Conservation (phyloP, 2,888 invertebrate genomes). For the Tyria jacobaeae region DNA sequence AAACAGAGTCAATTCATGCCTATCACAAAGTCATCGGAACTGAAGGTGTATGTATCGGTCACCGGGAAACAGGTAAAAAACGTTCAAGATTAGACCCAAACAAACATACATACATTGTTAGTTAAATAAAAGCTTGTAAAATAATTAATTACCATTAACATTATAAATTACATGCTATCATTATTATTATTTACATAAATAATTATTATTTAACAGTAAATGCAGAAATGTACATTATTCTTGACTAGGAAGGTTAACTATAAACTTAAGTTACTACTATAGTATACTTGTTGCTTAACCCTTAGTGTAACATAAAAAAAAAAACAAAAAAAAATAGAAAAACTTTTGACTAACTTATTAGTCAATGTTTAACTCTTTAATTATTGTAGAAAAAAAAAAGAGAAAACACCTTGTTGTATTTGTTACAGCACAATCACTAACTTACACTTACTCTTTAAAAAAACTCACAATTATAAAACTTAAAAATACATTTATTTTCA, state of each 20-base stretch:
- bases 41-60: too few relatives aligned
- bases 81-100: too few relatives aligned
- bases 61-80: too few relatives aligned
- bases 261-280: conserved; percentile 36
- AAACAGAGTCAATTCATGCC: too few relatives aligned
- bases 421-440: conserved; percentile 2
- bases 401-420: neutral
- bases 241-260: conserved; percentile 43
- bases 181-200: conserved; percentile 26
- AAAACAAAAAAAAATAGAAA: neutral
- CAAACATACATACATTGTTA: too few relatives aligned
- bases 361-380: neutral
- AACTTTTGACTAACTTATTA: neutral
- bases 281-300: conserved; percentile 35
- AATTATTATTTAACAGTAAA: conserved; percentile 40
- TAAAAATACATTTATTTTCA: conserved; percentile 73
- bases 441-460: conserved; percentile 15
- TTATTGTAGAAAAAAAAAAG: conserved; percentile 9
- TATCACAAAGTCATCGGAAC: too few relatives aligned
- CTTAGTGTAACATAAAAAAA: conserved; percentile 9
- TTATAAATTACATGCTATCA: conserved; percentile 23
- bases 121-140: too few relatives aligned
- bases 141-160: neutral
- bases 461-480: conserved; percentile 53
- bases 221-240: conserved; percentile 48